These are phyloP conservation scores for Melinopterus prodromus DNA, from an alignment of 2,888 invertebrate genomes.

Conservation along the genomic window DNA sequence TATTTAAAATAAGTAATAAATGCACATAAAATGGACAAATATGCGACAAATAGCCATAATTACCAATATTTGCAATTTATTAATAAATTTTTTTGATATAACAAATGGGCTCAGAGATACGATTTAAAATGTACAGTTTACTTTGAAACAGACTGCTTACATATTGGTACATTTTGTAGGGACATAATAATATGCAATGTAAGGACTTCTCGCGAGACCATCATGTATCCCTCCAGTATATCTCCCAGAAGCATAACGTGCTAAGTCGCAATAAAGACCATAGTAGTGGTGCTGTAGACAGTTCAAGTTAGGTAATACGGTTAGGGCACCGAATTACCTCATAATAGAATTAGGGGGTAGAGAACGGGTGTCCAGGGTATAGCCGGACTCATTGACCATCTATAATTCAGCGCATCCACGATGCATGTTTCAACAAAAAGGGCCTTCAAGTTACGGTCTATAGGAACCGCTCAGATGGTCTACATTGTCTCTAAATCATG, in stretches of 20 bases:
- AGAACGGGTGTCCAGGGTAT: background rate
- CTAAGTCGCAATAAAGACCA: slow-evolving; percentile 37
- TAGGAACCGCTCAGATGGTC: too few relatives aligned
- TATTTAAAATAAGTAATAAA: too few relatives aligned
- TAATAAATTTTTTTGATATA: too few relatives aligned
- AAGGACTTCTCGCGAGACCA: background rate
- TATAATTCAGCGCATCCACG: background rate
- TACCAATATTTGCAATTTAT: too few relatives aligned
- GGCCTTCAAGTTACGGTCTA: background rate
- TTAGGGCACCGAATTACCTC: slow-evolving; percentile 45
- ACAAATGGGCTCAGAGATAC: too few relatives aligned
- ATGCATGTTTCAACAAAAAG: background rate
- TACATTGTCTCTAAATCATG: too few relatives aligned
- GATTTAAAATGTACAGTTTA: too few relatives aligned
- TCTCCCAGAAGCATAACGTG: slow-evolving; percentile 28
- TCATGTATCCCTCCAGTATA: background rate
- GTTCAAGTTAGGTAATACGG: slow-evolving; percentile 44
- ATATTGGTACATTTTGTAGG: background rate
- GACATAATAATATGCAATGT: background rate
- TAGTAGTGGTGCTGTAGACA: slow-evolving; percentile 36
- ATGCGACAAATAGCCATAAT: too few relatives aligned
- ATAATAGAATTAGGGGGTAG: slow-evolving; percentile 41
- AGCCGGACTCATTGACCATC: background rate
- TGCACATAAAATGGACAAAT: too few relatives aligned
- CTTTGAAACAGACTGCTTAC: too few relatives aligned